Conservation (phyloP, 2,113 vertebrate genomes). For the Leuciscus idus region DNA sequence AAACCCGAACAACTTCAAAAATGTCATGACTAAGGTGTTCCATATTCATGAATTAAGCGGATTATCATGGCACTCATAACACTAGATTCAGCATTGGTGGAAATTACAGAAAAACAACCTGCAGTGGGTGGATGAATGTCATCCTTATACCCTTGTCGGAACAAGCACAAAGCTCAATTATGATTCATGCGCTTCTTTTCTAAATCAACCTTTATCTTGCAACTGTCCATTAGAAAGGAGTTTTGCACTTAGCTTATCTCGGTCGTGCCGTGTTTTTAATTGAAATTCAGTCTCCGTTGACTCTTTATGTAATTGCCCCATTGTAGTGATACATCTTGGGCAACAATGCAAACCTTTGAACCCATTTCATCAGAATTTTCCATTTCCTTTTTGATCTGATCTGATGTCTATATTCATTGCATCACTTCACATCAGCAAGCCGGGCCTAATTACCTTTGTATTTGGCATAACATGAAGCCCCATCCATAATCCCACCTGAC, state of each 20-base stretch:
- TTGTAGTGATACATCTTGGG: slow-evolving; percentile 50
- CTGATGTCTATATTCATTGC: slow-evolving; percentile 51
- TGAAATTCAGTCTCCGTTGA: slow-evolving; percentile 60
- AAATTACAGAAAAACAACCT: slow-evolving; percentile 31
- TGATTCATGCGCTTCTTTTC: slow-evolving; percentile 40
- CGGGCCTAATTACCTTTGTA: slow-evolving; percentile 50
- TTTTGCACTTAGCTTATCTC: slow-evolving; percentile 56
- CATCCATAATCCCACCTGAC: slow-evolving; percentile 3
- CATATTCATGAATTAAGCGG: slow-evolving; percentile 59
- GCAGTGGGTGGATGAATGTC: neutral
- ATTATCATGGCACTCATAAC: slow-evolving; percentile 44
- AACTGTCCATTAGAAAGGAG: slow-evolving; percentile 59
- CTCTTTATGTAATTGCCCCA: slow-evolving; percentile 59
- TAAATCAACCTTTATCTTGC: slow-evolving; percentile 42
- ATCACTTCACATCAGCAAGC: slow-evolving; percentile 9
- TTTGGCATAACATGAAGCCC: neutral
- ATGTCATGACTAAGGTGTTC: slow-evolving; percentile 48
- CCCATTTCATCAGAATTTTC: slow-evolving; percentile 64
- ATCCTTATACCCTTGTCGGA: slow-evolving; percentile 18
- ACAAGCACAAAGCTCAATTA: slow-evolving; percentile 24
- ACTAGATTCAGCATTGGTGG: slow-evolving; percentile 40
- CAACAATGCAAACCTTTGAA: slow-evolving; percentile 64
- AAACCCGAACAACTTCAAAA: slow-evolving; percentile 51
- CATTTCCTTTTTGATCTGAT: slow-evolving; percentile 65
- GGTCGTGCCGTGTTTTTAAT: slow-evolving; percentile 54